Conservation (phyloP, 2,888 invertebrate species). For the Melanostoma mellinum region DNA sequence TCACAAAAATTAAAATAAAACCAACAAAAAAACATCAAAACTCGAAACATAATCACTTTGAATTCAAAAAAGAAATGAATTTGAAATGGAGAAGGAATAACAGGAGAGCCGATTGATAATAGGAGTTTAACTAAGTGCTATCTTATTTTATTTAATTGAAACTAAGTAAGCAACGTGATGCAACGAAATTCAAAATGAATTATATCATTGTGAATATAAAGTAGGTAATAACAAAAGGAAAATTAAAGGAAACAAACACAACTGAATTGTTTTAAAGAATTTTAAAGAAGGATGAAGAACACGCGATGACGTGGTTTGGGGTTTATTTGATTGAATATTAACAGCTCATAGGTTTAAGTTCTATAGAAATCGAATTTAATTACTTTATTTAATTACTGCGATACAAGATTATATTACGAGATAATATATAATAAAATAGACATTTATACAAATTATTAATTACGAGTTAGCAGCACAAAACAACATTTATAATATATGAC, state of each 20-base stretch:
- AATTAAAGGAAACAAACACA: constrained; percentile 2
- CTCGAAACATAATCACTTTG: constrained; percentile 31
- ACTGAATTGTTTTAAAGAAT: constrained; percentile 15
- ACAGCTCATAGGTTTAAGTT: constrained; percentile 1
- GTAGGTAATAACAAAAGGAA: constrained; percentile 10
- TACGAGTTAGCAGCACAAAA: constrained; percentile 9
- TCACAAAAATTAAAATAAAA: constrained; percentile 25
- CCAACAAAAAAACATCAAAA: constrained; percentile 28
- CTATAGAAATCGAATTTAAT: background rate
- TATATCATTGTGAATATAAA: constrained; percentile 14
- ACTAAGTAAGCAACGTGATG: constrained; percentile 57
- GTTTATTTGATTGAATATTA: constrained; percentile 33
- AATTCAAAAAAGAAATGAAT: constrained; percentile 32
- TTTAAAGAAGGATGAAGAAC: background rate
- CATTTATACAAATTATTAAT: background rate
- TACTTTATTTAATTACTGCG: constrained; percentile 1
- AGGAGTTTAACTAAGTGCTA: constrained; percentile 48
- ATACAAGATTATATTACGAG: background rate
- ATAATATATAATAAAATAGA: background rate
- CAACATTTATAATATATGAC: constrained; percentile 12
- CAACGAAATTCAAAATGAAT: constrained; percentile 49
- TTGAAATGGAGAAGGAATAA: constrained; percentile 27
- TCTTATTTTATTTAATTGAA: constrained; percentile 31
- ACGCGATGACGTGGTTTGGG: background rate
- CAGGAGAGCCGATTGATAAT: constrained; percentile 34